These are phyloP conservation scores for Istiophorus platypterus DNA, from an alignment of 2,113 vertebrate genomes.

Conservation along the genomic window DNA sequence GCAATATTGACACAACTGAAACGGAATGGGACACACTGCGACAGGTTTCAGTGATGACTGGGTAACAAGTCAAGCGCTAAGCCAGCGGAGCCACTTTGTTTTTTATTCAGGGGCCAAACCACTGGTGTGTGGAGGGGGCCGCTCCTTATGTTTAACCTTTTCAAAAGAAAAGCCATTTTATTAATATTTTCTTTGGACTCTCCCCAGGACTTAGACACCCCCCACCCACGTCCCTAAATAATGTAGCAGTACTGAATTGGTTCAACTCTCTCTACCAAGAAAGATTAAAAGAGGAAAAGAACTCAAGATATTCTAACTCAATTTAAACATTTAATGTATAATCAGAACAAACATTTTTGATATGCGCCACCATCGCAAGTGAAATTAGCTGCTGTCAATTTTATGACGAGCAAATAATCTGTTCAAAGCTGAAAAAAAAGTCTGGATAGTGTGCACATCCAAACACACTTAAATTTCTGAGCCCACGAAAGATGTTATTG, in stretches of 20 bases:
- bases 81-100: neutral
- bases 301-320: neutral
- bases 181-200: no score
- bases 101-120: neutral
- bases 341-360: neutral
- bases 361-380: no score
- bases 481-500: no score
- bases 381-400: no score
- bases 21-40: constrained; percentile 25
- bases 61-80: neutral
- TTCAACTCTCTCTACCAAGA: neutral
- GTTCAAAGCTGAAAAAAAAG: neutral
- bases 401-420: neutral
- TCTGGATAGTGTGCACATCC: neutral
- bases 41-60: constrained; percentile 10
- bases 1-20: constrained; percentile 56
- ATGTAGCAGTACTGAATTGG: neutral
- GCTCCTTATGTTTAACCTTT: neutral
- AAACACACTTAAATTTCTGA: no score
- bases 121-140: neutral
- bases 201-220: no score
- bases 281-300: neutral
- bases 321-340: no score
- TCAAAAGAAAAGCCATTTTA: no score
- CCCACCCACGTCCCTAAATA: neutral